Conservation (phyloP, 2,113 vertebrate genomes). For the Pachypanchax playfairii region DNA sequence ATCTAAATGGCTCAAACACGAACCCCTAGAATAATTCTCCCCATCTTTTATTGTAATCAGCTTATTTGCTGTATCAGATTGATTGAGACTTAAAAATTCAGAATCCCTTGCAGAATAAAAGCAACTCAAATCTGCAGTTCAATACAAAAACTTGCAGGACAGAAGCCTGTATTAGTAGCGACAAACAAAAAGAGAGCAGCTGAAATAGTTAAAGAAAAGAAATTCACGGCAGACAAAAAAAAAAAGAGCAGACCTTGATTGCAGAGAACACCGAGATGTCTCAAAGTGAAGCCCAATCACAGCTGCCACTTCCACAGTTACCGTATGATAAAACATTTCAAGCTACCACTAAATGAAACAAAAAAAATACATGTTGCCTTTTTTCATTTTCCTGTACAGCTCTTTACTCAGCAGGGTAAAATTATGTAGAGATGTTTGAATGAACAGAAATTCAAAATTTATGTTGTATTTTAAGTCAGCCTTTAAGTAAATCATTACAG, state of each 20-base stretch:
- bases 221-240: conserved; percentile 15
- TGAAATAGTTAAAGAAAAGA: background rate
- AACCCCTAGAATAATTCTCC: conserved; percentile 28
- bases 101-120: conserved; percentile 9
- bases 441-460: conserved; percentile 2
- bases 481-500: conserved; percentile 6
- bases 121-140: conserved; percentile 37
- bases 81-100: conserved; percentile 19
- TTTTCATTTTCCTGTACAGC: conserved; percentile 39
- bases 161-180: conserved; percentile 30
- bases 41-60: conserved; percentile 42
- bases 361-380: conserved; percentile 47
- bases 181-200: conserved; percentile 32
- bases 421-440: conserved; percentile 10
- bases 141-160: conserved; percentile 17
- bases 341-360: conserved; percentile 39
- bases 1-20: conserved; percentile 26
- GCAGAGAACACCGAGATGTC: conserved; percentile 45
- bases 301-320: conserved; percentile 44
- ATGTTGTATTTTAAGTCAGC: background rate
- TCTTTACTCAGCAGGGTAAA: conserved; percentile 27
- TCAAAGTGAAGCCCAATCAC: conserved; percentile 64
- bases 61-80: conserved; percentile 60
- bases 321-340: conserved; percentile 59
- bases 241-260: conserved; percentile 60